These are phyloP conservation scores for Drosophila affinis DNA, from an alignment of 2,888 invertebrate species.

Conservation along the genomic window DNA sequence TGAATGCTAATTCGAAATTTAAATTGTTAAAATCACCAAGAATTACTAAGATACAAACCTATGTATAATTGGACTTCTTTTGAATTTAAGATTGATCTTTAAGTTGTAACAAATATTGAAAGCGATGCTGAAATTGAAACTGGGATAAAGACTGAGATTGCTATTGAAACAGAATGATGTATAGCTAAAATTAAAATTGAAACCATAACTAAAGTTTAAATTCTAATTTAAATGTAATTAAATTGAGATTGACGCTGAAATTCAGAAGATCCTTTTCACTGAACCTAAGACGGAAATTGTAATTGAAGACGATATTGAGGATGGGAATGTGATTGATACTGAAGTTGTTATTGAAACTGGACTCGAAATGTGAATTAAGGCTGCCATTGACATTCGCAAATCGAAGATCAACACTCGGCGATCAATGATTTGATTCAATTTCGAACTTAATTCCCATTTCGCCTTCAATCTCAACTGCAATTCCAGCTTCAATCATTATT, in stretches of 20 bases:
- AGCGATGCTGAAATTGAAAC: background rate
- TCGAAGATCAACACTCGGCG: no score
- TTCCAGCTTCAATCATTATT: background rate
- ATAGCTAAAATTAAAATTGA: background rate
- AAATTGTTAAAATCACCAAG: background rate
- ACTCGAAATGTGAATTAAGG: no score
- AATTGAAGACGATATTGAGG: background rate
- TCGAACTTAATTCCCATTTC: background rate
- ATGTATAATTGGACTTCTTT: background rate
- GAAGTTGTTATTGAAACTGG: background rate
- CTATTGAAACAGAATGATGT: constrained; percentile 6
- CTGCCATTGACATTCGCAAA: background rate
- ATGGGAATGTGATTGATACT: background rate
- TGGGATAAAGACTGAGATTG: constrained; percentile 12
- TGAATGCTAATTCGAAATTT: background rate
- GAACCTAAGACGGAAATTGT: background rate
- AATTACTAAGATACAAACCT: no score
- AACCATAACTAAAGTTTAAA: background rate
- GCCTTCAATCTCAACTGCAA: constrained; percentile 6
- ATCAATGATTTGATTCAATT: no score
- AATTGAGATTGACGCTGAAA: background rate
- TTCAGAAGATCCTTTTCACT: background rate
- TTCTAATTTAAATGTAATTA: background rate
- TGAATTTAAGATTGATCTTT: background rate
- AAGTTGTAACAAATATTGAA: background rate